Evolutionary conservation across 2,113 vertebrate genomes (phyloP).

Genomic region (Brienomyrus brachyistius): DNA sequence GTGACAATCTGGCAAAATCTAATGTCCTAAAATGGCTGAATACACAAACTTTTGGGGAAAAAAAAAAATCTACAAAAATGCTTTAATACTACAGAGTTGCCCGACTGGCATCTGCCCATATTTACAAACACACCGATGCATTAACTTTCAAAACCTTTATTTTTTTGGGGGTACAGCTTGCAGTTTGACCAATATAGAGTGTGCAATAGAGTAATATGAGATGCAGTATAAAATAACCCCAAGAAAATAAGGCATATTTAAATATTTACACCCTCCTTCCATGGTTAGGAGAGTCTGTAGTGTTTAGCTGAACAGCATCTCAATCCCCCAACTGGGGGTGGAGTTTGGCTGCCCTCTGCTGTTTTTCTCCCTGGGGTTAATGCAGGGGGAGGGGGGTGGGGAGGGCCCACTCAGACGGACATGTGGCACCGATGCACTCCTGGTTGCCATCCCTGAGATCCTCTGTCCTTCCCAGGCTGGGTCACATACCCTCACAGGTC

Average conservation of each 20-base stretch:
- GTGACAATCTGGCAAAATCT: too few species aligned
- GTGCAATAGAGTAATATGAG: neutral
- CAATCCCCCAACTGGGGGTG: neutral
- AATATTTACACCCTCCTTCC: constrained; percentile 54
- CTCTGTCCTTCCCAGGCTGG: constrained; percentile 12
- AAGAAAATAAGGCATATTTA: constrained; percentile 24
- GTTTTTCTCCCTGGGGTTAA: neutral
- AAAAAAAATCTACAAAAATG: too few species aligned
- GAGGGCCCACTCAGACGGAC: neutral
- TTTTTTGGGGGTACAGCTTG: neutral
- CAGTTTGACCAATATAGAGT: neutral
- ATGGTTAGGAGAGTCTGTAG: neutral
- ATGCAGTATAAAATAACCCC: neutral
- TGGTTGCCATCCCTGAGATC: neutral
- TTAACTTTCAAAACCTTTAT: neutral
- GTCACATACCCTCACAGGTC: constrained; percentile 37
- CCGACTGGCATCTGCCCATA: neutral
- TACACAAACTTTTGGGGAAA: neutral
- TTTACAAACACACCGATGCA: neutral
- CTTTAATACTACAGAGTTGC: neutral
- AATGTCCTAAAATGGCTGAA: too few species aligned
- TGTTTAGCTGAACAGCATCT: neutral
- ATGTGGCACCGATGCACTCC: neutral
- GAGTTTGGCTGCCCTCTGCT: neutral
- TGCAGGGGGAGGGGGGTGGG: neutral